A percentile compares a stretch with the other conserved stretches of the same genome.
Evolutionary conservation across 2,888 invertebrate species (phyloP).

Genomic region (Hemicrepidius hirtus): DNA sequence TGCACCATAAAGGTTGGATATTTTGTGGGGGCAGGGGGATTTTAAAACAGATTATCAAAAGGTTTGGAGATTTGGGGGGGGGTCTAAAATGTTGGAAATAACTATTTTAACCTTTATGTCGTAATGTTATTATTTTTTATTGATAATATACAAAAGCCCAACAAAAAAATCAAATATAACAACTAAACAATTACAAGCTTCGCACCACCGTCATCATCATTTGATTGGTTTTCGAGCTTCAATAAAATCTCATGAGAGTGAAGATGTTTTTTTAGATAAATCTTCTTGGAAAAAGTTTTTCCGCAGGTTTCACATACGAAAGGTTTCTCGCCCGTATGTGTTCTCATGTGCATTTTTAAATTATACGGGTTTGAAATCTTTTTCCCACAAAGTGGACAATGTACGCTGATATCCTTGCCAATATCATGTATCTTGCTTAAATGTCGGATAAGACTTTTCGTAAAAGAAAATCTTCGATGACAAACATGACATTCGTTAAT

Average conservation of each 20-base stretch:
- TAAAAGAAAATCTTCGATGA: conserved; percentile 63
- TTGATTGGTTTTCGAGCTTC: background rate
- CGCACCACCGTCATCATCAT: no score
- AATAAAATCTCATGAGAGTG: background rate
- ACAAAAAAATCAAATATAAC: no score
- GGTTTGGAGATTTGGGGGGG: no score
- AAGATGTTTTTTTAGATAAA: conserved; percentile 61
- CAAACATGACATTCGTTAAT: conserved; percentile 63
- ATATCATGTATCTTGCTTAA: conserved; percentile 65
- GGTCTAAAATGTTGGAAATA: no score
- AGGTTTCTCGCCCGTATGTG: conserved; percentile 64
- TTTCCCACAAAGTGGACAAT: conserved; percentile 64
- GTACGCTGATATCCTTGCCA: conserved; percentile 61
- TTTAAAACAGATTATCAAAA: no score
- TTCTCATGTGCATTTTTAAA: conserved; percentile 65
- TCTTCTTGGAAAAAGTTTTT: conserved; percentile 61
- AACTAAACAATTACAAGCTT: no score
- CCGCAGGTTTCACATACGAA: conserved; percentile 64
- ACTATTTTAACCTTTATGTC: no score
- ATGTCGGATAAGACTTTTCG: conserved; percentile 65
- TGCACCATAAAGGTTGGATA: no score
- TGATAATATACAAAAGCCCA: no score
- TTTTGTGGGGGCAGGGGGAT: no score
- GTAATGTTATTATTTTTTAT: no score
- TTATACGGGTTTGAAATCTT: conserved; percentile 65